phyloP scores from a whole-genome alignment of 2,888 invertebrate genomes.

The Heliconius charithonia region DNA sequence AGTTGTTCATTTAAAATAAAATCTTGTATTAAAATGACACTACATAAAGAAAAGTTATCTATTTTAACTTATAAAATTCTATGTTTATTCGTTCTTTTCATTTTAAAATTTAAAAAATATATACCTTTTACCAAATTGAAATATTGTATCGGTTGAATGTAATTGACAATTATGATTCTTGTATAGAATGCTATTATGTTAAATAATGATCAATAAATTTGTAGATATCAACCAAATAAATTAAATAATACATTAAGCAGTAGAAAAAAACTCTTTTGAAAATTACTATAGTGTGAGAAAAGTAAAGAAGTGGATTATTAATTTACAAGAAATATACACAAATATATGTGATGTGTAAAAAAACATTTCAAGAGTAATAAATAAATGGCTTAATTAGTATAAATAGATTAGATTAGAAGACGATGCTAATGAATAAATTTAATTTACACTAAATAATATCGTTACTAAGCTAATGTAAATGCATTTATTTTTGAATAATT shows the following conservation, averaged over 20 bases:
- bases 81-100: background rate
- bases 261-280: too few species aligned
- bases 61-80: background rate
- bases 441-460: conserved; percentile 5
- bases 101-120: background rate
- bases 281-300: too few species aligned
- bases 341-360: background rate
- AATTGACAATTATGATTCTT: conserved; percentile 1
- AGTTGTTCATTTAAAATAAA: conserved; percentile 1
- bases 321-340: background rate
- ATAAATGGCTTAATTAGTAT: too few species aligned
- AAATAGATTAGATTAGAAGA: too few species aligned
- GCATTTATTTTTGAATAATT: background rate
- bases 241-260: too few species aligned
- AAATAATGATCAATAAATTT: background rate
- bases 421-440: background rate
- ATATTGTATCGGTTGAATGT: background rate
- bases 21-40: background rate
- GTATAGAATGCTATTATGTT: background rate
- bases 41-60: background rate
- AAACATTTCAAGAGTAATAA: background rate
- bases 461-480: conserved; percentile 5
- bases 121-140: background rate
- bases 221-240: too few species aligned
- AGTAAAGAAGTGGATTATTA: too few species aligned